Base-by-base conservation (phyloP, 2,888 invertebrate species). In the Metellina segmentata region DNA sequence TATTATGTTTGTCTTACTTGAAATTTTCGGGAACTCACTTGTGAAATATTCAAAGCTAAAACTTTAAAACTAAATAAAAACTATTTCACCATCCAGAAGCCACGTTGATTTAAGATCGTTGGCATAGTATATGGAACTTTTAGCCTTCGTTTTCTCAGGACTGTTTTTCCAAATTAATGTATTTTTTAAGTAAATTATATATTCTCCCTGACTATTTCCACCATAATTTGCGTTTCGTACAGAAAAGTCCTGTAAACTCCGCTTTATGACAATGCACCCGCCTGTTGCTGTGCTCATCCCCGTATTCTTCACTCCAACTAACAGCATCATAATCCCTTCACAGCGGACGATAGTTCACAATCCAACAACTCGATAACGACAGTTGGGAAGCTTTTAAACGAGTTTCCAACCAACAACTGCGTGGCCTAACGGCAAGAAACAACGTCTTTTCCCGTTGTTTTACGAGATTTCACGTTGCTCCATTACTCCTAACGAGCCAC, bases 401-500 rank as follows among this genome's bases (percentile, higher is more conserved):
- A 61, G 61, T 16, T 9, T 16, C 61, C 61, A 34, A 34, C 34
- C 34, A 34, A 34, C 34, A 34, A 34, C 34, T 34, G 34, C 34
- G 34, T 4, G 34, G 34, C 34, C 34, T 34, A 34, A 34, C 34
- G 34, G 34, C 1, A 34, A 34, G 61, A 16, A 61, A 11, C 11
- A 5, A 11, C 16, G 11, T 9, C 61, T 16, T 16, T 16, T 61
- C 5, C 61, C 61, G 11, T 78, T 51, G 51, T 51, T 78, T 51
- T 78, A 52, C 78, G 11, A 78, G 52, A 78, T 52, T 78, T 78
- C 52, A 78, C 78, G 52, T 52, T 52, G 20, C 52, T 78, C 78
- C 78, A 78, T 78, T 78, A 78, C 52, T 19, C 78, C 78, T 78
- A 78, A 78, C 78, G 78, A 78, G 78, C 19, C 9, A 16, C 78